Evolutionary conservation across 2,888 invertebrate genomes (phyloP), one percentile per base, ranked within the genome.

Genomic region (Lamproptera curius): DNA sequence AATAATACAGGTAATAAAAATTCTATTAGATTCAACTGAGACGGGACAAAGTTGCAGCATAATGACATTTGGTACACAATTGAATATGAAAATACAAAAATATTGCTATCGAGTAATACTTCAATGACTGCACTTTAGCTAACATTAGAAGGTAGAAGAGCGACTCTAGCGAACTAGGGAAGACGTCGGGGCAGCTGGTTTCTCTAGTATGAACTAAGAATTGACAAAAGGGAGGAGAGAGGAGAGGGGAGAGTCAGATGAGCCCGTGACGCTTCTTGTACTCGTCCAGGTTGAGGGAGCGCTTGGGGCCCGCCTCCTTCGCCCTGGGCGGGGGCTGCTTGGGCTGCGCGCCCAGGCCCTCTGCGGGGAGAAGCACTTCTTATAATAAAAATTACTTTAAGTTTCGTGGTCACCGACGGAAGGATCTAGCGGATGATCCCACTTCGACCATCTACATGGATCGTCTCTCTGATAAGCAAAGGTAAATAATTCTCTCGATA

Each of bases 181-280:
- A 31, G 31, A 31, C 31, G 31, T n/a, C 13, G 13, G 9, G n/a
- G n/a, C n/a, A n/a, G n/a, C n/a, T n/a, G n/a, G n/a, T n/a, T n/a
- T n/a, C n/a, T n/a, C n/a, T n/a, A n/a, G n/a, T n/a, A n/a, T n/a
- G n/a, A n/a, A n/a, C n/a, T n/a, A n/a, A n/a, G n/a, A 16, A n/a
- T 9, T 5, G 17, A 0, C 10, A 2, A 11, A 11, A 37, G 11
- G 10, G 14, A 8, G 16, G 33, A 10, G 35, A 20, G 33, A 16
- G 20, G 6, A 20, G 20, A 6, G 6, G 50, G 52, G 42, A 61
- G 52, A 59, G 73, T 79, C 79, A 95, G 79, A 97, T 97, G 54
- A 97, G 92, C 45, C 97, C 97, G 61, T 96, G 92, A 67, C 96
- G 94, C 80, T 96, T 96, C 88, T 97, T 97, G 79, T 97, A 97